phyloP scores from a whole-genome alignment of 2,113 vertebrate genomes.

The Nothocercus nigrocapillus region DNA sequence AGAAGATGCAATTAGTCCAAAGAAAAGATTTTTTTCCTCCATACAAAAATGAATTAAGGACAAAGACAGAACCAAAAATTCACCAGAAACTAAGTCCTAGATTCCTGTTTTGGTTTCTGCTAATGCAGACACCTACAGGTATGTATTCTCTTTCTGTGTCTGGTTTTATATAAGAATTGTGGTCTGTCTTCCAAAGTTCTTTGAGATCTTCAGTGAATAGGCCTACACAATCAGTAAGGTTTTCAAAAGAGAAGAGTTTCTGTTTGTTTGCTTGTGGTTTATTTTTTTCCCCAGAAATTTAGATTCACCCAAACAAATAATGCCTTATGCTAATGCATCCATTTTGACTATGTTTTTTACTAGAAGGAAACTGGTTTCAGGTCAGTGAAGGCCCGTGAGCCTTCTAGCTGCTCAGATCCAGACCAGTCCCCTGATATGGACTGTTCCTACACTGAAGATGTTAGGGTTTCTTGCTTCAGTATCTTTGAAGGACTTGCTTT shows the following conservation, averaged over 20 bases:
- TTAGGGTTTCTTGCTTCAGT: background rate
- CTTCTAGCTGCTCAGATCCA: background rate
- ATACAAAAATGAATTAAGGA: background rate
- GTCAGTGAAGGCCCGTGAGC: background rate
- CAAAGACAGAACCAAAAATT: background rate
- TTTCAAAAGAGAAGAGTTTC: background rate
- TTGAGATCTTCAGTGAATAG: background rate
- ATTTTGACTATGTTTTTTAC: background rate
- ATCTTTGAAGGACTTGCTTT: background rate
- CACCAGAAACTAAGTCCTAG: background rate
- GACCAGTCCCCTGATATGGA: background rate
- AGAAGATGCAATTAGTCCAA: background rate
- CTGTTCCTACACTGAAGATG: background rate
- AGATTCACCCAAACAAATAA: background rate
- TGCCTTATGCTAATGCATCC: background rate
- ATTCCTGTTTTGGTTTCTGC: fast-evolving
- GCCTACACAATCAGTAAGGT: background rate
- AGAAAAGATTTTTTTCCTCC: background rate
- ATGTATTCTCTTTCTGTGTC: background rate
- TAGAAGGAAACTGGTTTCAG: background rate
- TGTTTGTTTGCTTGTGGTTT: no score
- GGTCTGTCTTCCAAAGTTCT: fast-evolving
- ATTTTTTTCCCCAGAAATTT: background rate
- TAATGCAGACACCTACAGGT: background rate
- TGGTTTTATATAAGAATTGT: background rate